These are phyloP conservation scores for Sinocyclocheilus anophthalmus DNA, from an alignment of 2,113 vertebrate genomes.

Conservation along the genomic window DNA sequence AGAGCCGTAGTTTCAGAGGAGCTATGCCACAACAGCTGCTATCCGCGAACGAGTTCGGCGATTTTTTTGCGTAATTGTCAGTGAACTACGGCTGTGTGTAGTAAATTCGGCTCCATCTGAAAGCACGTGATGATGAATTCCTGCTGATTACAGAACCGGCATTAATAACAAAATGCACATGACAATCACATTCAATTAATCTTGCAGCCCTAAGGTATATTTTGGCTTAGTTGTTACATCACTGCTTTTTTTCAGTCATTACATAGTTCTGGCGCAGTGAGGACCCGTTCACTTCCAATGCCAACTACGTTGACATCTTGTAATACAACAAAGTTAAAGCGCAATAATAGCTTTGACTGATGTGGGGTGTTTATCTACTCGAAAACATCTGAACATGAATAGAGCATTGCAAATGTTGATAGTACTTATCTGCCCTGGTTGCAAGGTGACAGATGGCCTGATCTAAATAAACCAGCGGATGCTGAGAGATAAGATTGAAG, in stretches of 20 bases:
- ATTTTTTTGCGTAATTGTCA: too few relatives aligned
- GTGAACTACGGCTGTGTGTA: too few relatives aligned
- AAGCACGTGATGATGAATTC: too few relatives aligned
- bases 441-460: constrained; percentile 2
- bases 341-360: background rate
- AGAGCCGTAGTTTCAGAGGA: too few relatives aligned
- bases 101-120: too few relatives aligned
- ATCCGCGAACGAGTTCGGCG: too few relatives aligned
- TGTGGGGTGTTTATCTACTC: background rate
- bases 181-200: too few relatives aligned
- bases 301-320: background rate
- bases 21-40: too few relatives aligned
- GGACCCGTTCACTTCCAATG: background rate
- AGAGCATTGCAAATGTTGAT: constrained; percentile 1
- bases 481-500: background rate
- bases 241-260: background rate
- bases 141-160: too few relatives aligned
- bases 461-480: background rate
- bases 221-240: background rate
- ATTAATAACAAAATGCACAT: too few relatives aligned
- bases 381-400: constrained; percentile 5
- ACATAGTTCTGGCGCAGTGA: background rate
- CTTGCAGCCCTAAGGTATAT: too few relatives aligned
- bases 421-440: background rate
- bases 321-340: constrained; percentile 10